Evolutionary conservation across 2,113 vertebrate species (phyloP).

Genomic region (Oncorhynchus keta): DNA sequence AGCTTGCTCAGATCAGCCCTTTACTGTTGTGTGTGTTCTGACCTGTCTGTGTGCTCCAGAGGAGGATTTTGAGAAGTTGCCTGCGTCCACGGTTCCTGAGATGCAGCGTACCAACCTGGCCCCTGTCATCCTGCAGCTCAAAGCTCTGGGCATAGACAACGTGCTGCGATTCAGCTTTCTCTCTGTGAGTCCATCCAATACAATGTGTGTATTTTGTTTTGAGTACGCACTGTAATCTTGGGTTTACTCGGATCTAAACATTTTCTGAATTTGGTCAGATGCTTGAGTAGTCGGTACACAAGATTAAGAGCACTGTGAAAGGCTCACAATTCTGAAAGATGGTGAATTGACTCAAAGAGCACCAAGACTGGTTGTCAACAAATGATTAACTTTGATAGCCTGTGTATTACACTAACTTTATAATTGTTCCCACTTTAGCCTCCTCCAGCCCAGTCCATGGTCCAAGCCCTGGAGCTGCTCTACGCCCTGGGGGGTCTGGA

Average conservation of each 20-base stretch:
- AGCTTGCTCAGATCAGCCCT: no score
- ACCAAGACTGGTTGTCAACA: no score
- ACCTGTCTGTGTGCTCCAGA: constrained; percentile 70
- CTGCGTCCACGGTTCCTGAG: constrained; percentile 87
- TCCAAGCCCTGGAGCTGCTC: constrained; percentile 93
- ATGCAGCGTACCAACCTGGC: constrained; percentile 97
- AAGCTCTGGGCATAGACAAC: constrained; percentile 95
- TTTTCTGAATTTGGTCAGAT: not conserved
- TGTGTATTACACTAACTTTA: no score
- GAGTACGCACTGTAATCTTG: not conserved
- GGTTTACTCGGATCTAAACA: not conserved
- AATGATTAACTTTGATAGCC: no score
- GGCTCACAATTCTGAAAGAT: no score
- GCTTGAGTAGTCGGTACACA: not conserved
- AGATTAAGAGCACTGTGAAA: not conserved
- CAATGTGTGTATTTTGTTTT: not conserved
- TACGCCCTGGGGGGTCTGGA: constrained; percentile 96
- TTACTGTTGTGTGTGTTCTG: not conserved
- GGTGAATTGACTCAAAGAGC: no score
- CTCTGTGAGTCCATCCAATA: constrained; percentile 78
- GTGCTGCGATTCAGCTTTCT: constrained; percentile 97
- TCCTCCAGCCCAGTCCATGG: constrained; percentile 97
- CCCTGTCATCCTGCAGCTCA: constrained; percentile 96
- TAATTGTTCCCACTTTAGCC: constrained; percentile 72
- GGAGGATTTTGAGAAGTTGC: constrained; percentile 94